phyloP scores from a whole-genome alignment of 2,113 vertebrate species.

The Pseudopodoces humilis region DNA sequence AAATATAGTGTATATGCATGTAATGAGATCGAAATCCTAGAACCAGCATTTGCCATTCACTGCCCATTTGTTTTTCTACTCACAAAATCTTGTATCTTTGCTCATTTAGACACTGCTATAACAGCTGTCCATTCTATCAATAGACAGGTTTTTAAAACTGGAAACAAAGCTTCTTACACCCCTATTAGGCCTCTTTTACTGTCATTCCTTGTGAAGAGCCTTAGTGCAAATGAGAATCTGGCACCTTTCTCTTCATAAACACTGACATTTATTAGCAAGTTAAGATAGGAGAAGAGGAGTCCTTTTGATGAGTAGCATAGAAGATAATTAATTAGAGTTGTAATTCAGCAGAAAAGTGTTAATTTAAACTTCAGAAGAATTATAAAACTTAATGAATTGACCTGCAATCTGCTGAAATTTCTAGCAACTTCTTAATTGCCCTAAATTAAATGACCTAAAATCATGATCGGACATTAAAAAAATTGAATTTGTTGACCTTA shows the following conservation, averaged over 20 bases:
- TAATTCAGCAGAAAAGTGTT: conserved; percentile 52
- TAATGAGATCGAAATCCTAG: neutral
- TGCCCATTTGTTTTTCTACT: neutral
- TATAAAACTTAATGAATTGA: conserved; percentile 36
- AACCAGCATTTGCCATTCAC: neutral
- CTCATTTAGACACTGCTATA: neutral
- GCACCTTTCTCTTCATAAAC: neutral
- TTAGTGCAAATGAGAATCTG: conserved; percentile 23
- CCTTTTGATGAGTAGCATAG: conserved; percentile 4
- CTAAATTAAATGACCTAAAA: conserved; percentile 19
- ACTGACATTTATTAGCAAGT: conserved; percentile 37
- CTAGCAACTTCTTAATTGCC: neutral
- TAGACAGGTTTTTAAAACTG: neutral
- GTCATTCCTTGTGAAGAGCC: neutral
- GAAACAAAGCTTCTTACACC: neutral
- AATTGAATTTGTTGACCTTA: neutral
- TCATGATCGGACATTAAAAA: neutral
- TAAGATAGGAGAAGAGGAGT: neutral
- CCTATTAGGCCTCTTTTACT: neutral
- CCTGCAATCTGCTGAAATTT: neutral
- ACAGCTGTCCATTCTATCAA: neutral
- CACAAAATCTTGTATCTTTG: neutral
- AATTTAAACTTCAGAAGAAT: conserved; percentile 52
- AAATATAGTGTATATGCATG: neutral
- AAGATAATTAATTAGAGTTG: conserved; percentile 52